Evolutionary conservation across 2,797 vertebrate genomes (phyloP).

Genomic region (Mormyrus hasselquistii): DNA sequence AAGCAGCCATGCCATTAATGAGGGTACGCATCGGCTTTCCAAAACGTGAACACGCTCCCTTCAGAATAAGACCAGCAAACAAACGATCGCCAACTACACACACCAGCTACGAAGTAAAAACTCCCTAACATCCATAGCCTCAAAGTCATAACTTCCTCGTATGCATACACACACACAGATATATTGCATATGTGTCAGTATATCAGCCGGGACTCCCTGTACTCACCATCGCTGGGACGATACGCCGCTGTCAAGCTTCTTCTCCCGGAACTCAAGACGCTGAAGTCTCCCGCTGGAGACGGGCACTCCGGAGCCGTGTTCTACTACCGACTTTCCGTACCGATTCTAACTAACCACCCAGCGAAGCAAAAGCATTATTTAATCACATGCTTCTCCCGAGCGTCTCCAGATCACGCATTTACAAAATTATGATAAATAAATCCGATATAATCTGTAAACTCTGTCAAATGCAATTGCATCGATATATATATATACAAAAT

Average conservation of each 20-base stretch:
- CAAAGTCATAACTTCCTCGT: background rate
- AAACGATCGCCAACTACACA: background rate
- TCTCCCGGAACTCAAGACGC: constrained; percentile 11
- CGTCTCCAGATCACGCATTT: background rate
- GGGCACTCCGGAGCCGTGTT: background rate
- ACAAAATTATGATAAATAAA: constrained; percentile 8
- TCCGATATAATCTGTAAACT: background rate
- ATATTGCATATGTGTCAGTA: background rate
- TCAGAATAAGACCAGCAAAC: background rate
- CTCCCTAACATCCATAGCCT: background rate
- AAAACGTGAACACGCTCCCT: background rate
- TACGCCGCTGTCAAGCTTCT: constrained; percentile 21
- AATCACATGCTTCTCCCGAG: background rate
- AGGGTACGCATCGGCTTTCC: background rate
- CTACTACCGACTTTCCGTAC: background rate
- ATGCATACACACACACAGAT: background rate
- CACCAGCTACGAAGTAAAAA: background rate
- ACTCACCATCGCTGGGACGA: constrained; percentile 28
- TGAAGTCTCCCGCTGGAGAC: background rate
- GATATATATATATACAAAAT: background rate
- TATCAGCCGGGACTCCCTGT: background rate
- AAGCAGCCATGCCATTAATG: background rate
- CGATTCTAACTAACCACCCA: constrained; percentile 14
- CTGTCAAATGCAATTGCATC: background rate
- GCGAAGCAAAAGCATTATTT: constrained; percentile 9